Percentiles rank a stretch among this genome's conserved stretches.
Conservation (phyloP, 2,888 invertebrate genomes). For the Melieria picta region DNA sequence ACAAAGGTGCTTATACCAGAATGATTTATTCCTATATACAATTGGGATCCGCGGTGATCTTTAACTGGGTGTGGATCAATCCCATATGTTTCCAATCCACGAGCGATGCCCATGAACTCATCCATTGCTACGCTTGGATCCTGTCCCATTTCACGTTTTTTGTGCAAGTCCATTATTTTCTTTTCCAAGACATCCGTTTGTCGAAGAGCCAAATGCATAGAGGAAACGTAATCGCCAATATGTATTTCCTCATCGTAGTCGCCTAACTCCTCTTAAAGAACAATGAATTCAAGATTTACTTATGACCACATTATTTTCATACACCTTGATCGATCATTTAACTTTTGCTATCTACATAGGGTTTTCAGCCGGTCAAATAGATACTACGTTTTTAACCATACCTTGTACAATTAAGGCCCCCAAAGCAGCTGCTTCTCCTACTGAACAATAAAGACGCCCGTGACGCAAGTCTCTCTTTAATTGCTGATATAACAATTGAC, state of each 20-base stretch:
- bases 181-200: constrained; percentile 93
- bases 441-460: constrained; percentile 91
- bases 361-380: background rate
- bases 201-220: constrained; percentile 89
- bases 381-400: constrained; percentile 57
- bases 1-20: constrained; percentile 95
- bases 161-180: constrained; percentile 92
- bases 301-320: constrained; percentile 17
- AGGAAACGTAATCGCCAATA: constrained; percentile 88
- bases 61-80: constrained; percentile 98
- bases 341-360: background rate
- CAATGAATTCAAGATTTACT: background rate
- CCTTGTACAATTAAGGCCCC: constrained; percentile 95
- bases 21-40: constrained; percentile 95
- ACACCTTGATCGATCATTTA: background rate
- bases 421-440: constrained; percentile 87
- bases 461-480: constrained; percentile 93
- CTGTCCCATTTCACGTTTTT: constrained; percentile 86
- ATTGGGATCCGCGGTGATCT: constrained; percentile 90
- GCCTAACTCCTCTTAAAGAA: constrained; percentile 84
- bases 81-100: constrained; percentile 94
- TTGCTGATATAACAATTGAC: constrained; percentile 95
- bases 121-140: constrained; percentile 88
- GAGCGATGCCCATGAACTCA: constrained; percentile 90
- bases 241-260: constrained; percentile 92